Evolutionary conservation across 2,113 vertebrate species (phyloP).

Genomic region (Zosterops pallidus): DNA sequence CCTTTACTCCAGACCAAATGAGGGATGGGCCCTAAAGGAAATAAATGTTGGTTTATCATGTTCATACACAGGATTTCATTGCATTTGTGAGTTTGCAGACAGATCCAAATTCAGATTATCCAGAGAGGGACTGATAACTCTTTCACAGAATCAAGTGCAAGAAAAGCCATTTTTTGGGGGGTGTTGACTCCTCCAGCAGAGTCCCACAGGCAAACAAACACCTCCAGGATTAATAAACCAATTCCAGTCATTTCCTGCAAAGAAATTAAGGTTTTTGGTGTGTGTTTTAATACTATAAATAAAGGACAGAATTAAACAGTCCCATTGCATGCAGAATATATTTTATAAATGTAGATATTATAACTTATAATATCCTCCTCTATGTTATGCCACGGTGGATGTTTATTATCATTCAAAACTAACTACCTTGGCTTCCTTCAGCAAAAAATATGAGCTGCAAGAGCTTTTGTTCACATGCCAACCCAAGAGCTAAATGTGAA

Average conservation of each 20-base stretch:
- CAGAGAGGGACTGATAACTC: background rate
- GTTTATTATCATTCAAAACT: constrained; percentile 25
- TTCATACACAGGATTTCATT: background rate
- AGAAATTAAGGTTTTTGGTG: background rate
- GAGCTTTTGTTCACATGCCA: background rate
- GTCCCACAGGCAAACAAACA: background rate
- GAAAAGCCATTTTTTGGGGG: background rate
- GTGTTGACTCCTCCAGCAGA: background rate
- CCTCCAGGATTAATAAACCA: background rate
- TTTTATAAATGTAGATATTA: background rate
- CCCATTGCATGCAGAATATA: background rate
- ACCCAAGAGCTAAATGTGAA: background rate
- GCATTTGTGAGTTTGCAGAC: background rate
- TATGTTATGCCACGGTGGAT: background rate
- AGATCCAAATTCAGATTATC: background rate
- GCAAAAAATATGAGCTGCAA: background rate
- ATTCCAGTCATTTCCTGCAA: background rate
- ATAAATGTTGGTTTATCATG: background rate
- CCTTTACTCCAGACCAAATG: background rate
- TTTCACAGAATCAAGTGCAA: background rate
- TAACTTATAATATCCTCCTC: background rate
- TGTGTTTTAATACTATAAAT: background rate
- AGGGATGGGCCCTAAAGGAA: background rate
- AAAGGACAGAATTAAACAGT: background rate
- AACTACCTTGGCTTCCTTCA: background rate